Base-by-base conservation (phyloP, 2,113 vertebrate genomes). In the Arizona elegans region DNA sequence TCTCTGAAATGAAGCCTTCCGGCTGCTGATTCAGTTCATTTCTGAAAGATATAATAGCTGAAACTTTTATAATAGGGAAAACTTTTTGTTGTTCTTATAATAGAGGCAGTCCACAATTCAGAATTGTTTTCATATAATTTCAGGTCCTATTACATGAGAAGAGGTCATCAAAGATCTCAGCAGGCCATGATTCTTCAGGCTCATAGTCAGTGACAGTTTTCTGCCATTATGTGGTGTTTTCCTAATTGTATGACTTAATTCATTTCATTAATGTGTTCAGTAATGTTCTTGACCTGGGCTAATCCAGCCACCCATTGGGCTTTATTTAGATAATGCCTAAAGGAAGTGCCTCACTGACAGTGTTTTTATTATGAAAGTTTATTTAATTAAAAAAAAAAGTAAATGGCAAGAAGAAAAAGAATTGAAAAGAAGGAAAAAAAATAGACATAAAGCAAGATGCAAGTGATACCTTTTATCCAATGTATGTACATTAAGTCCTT, bases 201-300 rank as follows among this genome's bases (percentile, higher is more conserved):
- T 75, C 89, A 81, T 55, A 92, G 91, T 86, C 47, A 12, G 0
- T 0, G 43, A 86, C 43, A 0, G 11, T 75, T 53, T 43, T 91
- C 75, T 3, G 70, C 33, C 53, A 53, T 94, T 92, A 75, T 24
- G 3, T 95, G 92, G 81, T 0, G 0, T 93, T 90, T 54, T 1
- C 13, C 91, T 85, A 29, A 70, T 26, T 92, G 55, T 91, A 90
- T 92, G 92, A 6, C 43, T 86, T 88, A 56, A 96, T 96, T 94
- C 59, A 33, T 91, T 90, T 81, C 94, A 87, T 90, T 91, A 90
- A 17, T n/a, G 29, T 70, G 33, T 62, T 94, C n/a, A n/a, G n/a
- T 90, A 53, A 43, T 93, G 88, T 56, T 86, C 47, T 33, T 88
- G 59, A 86, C 26, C 4, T 0, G 1, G 33, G 2, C 1, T 47